Base-by-base conservation (phyloP, 2,797 vertebrate genomes). In the Nannoperca obscura region DNA sequence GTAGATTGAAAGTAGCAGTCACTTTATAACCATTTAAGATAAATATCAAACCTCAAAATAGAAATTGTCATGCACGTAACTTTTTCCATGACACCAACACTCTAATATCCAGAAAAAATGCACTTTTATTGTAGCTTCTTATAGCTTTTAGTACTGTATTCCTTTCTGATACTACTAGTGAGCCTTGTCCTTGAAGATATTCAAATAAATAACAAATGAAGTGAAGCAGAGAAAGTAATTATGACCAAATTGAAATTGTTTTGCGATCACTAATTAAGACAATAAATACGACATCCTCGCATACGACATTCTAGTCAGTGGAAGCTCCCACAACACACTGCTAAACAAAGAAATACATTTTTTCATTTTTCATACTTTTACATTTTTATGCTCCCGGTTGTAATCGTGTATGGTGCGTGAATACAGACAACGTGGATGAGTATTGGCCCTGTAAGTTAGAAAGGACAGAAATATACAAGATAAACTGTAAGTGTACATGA, bases 31-130 rank as follows among this genome's bases (percentile, higher is more conserved):
- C 79, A 68, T 84, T 85, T 82, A 63, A 86, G 86, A 89, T 83
- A 84, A 85, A 92, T 89, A 91, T 86, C 80, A 73, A 86, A 87
- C 74, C 70, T 81, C 92, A 94, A 92, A 89, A 78, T 68, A 92
- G 94, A 94, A 74, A 76, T n/a, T 47, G 76, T 89, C 88, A 86
- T 90, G 89, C 90, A 82, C 69, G 38, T 84, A 86, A 84, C 74
- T 80, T 83, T 88, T 85, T 85, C 77, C 89, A 90, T 92, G 90
- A 86, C 88, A 83, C 57, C 1, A 46, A 67, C 81, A 84, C 61
- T 65, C 72, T 66, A 83, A 67, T 65, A 76, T 76, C 74, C 50
- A 60, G 72, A 76, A 38, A 38, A 75, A 34, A 69, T 52, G 11
- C 61, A 72, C 47, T 77, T 71, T 72, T 58, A 59, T 52, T 50